A percentile compares a stretch with the other conserved stretches of the same genome.
phyloP scores from a whole-genome alignment of 53 echinoderm and acorn worm species.

The Henricia sp. region DNA sequence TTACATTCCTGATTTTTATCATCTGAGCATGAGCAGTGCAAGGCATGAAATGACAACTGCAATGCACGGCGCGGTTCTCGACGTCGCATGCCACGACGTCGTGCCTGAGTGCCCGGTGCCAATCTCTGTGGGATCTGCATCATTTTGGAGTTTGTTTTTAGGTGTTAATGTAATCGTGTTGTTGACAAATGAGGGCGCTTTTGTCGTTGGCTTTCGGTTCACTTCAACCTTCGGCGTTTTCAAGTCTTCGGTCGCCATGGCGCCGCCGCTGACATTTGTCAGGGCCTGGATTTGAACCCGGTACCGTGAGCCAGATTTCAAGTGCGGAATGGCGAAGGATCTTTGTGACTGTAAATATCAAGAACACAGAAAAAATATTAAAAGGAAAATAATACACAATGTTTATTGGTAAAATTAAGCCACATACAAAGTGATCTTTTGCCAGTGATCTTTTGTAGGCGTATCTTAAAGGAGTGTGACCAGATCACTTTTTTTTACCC shows the following conservation, averaged over 20 bases:
- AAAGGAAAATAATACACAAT: no score
- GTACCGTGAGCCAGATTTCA: conserved; percentile 71
- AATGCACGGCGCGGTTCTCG: neutral
- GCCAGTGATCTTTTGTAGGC: no score
- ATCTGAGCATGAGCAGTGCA: conserved; percentile 11
- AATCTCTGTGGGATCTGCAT: neutral
- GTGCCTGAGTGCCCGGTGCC: conserved; percentile 35
- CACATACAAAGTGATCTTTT: no score
- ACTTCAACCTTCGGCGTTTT: conserved; percentile 68
- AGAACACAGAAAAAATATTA: neutral
- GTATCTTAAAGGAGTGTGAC: no score
- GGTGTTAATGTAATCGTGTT: no score
- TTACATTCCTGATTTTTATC: neutral
- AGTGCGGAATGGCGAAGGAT: conserved; percentile 36
- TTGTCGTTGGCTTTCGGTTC: conserved; percentile 10
- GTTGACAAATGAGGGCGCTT: no score
- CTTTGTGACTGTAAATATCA: conserved; percentile 19
- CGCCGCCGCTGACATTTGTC: conserved; percentile 75
- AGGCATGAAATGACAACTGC: conserved; percentile 3
- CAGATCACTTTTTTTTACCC: no score
- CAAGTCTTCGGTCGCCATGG: conserved; percentile 71
- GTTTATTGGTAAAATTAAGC: no score
- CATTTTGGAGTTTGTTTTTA: no score
- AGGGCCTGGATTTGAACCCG: conserved; percentile 75
- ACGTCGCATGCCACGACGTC: conserved; percentile 48